phyloP scores from a whole-genome alignment of 2,888 invertebrate genomes.

The Laothoe populi region DNA sequence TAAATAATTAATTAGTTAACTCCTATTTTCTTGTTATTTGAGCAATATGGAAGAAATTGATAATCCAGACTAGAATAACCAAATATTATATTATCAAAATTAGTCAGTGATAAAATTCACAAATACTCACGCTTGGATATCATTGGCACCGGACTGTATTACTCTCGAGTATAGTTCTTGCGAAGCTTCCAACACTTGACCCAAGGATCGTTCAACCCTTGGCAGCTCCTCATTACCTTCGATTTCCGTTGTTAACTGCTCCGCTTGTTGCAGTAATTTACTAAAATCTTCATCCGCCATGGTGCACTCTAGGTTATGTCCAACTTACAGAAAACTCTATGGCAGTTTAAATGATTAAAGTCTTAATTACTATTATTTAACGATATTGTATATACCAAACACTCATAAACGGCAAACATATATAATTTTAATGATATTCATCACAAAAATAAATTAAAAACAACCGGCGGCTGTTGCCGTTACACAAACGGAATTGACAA shows the following conservation, averaged over 20 bases:
- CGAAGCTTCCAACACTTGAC: constrained; percentile 96
- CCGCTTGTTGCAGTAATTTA: constrained; percentile 95
- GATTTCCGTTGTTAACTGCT: constrained; percentile 95
- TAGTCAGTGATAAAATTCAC: neutral
- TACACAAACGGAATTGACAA: too few relatives aligned
- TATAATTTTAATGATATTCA: too few relatives aligned
- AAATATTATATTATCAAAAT: too few relatives aligned
- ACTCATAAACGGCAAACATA: neutral
- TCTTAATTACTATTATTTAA: neutral
- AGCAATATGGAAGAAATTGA: too few relatives aligned
- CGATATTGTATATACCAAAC: neutral
- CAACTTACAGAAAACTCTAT: constrained; percentile 13
- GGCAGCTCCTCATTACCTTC: constrained; percentile 93
- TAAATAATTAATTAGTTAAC: too few relatives aligned
- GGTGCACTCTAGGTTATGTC: constrained; percentile 60
- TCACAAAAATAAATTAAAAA: neutral
- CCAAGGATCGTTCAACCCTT: constrained; percentile 94
- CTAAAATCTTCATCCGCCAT: constrained; percentile 89
- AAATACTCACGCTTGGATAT: constrained; percentile 94
- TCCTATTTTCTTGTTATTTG: too few relatives aligned
- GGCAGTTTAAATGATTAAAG: neutral
- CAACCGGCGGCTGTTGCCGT: constrained; percentile 3
- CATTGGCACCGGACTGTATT: constrained; percentile 93
- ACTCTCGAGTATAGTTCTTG: constrained; percentile 95
- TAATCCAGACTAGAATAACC: too few relatives aligned